phyloP scores from a whole-genome alignment of 2,888 invertebrate species.

The Perithous albicinctus region DNA sequence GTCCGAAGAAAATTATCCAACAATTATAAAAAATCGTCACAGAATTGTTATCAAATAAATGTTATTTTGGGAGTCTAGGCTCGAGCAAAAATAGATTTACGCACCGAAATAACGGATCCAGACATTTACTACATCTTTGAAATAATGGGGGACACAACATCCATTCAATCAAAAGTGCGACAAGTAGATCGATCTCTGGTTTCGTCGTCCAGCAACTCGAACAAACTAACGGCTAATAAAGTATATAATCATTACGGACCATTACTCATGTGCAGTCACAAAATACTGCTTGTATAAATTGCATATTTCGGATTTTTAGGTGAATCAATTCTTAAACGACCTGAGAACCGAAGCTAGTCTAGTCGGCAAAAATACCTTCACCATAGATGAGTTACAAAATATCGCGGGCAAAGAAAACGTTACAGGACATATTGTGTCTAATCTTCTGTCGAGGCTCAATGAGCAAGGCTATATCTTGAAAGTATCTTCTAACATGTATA shows the following conservation, averaged over 20 bases:
- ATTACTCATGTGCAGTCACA: neutral
- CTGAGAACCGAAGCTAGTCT: slow-evolving; percentile 89
- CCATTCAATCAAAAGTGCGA: slow-evolving; percentile 12
- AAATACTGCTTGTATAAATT: neutral
- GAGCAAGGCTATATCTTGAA: slow-evolving; percentile 93
- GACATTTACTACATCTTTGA: slow-evolving; percentile 94
- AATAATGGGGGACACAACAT: slow-evolving; percentile 90
- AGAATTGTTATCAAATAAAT: neutral
- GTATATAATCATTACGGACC: too few relatives aligned
- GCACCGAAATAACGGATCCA: slow-evolving; percentile 90
- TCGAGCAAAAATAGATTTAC: slow-evolving; percentile 92
- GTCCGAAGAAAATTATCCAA: too few relatives aligned
- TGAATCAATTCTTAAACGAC: slow-evolving; percentile 89
- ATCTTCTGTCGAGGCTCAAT: slow-evolving; percentile 91
- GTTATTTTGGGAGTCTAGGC: slow-evolving; percentile 86
- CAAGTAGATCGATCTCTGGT: neutral
- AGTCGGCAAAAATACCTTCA: slow-evolving; percentile 90
- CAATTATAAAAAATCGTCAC: neutral
- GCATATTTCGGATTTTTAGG: slow-evolving; percentile 85
- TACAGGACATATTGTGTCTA: slow-evolving; percentile 88
- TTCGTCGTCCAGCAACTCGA: slow-evolving; percentile 84
- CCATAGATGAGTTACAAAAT: slow-evolving; percentile 90
- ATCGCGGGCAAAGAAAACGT: slow-evolving; percentile 85
- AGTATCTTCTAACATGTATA: slow-evolving; percentile 86
- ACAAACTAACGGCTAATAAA: slow-evolving; percentile 82